A percentile compares a stretch with the other conserved stretches of the same genome.
These are phyloP conservation scores for Sebastes vulpes DNA, from an alignment of 2,797 vertebrate species.

Conservation along the genomic window DNA sequence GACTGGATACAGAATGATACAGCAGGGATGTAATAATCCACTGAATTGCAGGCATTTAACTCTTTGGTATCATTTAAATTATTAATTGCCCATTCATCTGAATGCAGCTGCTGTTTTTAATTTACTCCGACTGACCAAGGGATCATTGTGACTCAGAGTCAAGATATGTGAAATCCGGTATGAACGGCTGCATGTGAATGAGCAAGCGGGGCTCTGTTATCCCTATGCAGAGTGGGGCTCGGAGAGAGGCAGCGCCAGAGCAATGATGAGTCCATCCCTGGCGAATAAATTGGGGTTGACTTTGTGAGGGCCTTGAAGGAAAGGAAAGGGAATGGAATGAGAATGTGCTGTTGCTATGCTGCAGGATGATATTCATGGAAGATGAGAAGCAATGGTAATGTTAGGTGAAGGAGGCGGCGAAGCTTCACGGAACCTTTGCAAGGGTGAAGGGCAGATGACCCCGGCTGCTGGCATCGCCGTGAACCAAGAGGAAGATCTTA, in stretches of 20 bases:
- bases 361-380: constrained; percentile 66
- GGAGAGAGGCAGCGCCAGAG: constrained; percentile 59
- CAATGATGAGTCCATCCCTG: constrained; percentile 74
- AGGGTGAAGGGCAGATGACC: constrained; percentile 56
- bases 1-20: not conserved
- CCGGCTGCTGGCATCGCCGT: not conserved
- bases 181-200: constrained; percentile 68
- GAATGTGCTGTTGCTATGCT: constrained; percentile 69
- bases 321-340: constrained; percentile 73
- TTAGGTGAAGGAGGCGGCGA: constrained; percentile 39
- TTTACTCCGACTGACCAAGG: constrained; percentile 39
- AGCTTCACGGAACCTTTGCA: constrained; percentile 42
- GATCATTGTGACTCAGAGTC: constrained; percentile 44
- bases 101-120: constrained; percentile 65
- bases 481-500: constrained; percentile 11
- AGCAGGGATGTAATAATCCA: not conserved
- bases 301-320: constrained; percentile 78
- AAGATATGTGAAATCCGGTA: constrained; percentile 65
- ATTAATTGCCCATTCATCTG: constrained; percentile 53
- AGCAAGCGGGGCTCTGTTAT: constrained; percentile 59
- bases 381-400: constrained; percentile 61
- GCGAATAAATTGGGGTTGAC: constrained; percentile 80
- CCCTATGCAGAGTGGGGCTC: constrained; percentile 61
- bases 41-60: constrained; percentile 27
- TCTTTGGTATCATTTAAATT: constrained; percentile 34